Conservation (phyloP, 2,888 invertebrate species). For the Drosophila acutilabella region DNA sequence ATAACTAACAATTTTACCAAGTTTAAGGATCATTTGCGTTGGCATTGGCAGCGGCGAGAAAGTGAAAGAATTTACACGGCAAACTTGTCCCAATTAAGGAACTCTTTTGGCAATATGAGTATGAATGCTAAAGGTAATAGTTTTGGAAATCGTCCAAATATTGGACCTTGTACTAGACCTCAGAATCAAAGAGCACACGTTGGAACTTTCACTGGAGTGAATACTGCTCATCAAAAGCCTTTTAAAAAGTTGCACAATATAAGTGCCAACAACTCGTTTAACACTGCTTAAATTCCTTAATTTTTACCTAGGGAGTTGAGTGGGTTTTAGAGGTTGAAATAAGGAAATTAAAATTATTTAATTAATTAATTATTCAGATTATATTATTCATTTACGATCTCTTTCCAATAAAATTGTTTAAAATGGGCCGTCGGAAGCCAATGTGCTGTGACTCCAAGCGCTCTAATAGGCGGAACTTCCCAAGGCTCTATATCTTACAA, state of each 20-base stretch:
- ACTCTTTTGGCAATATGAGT: conserved; percentile 5
- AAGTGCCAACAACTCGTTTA: not conserved
- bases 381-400: too few species aligned
- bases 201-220: not conserved
- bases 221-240: not conserved
- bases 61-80: not conserved
- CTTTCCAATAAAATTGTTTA: too few species aligned
- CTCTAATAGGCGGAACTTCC: too few species aligned
- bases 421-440: too few species aligned
- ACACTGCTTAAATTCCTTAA: not conserved
- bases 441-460: too few species aligned
- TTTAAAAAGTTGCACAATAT: conserved; percentile 14
- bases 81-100: not conserved
- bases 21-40: conserved; percentile 30
- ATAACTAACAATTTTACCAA: conserved; percentile 3
- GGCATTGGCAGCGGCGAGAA: conserved; percentile 31
- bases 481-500: too few species aligned
- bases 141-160: not conserved
- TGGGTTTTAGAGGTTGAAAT: too few species aligned
- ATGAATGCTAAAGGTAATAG: conserved; percentile 3
- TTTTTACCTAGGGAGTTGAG: too few species aligned
- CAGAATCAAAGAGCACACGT: too few species aligned
- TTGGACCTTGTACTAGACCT: not conserved
- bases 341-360: too few species aligned
- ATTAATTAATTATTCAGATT: too few species aligned